Conservation (phyloP, 2,888 invertebrate species). For the Parascotia fuliginaria region DNA sequence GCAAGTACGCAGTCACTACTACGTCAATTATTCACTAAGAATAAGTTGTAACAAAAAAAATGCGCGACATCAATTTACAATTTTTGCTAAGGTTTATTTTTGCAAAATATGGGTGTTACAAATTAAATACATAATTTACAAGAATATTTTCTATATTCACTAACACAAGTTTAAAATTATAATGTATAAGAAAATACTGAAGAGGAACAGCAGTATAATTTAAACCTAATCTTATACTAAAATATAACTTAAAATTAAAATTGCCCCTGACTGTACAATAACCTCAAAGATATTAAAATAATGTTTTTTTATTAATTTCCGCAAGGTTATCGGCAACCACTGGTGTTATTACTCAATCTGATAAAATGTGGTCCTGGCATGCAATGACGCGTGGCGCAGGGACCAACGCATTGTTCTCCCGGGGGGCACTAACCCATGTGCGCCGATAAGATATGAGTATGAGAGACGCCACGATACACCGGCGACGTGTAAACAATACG, state of each 20-base stretch:
- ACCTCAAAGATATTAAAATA: background rate
- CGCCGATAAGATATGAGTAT: constrained; percentile 73
- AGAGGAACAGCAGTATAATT: no score
- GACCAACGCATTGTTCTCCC: constrained; percentile 84
- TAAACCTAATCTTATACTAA: no score
- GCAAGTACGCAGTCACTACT: constrained; percentile 34
- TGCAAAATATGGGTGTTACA: no score
- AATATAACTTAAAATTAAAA: background rate
- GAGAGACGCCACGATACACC: constrained; percentile 55
- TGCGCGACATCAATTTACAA: constrained; percentile 8
- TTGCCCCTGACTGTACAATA: background rate
- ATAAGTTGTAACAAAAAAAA: constrained; percentile 17
- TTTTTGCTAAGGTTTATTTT: background rate
- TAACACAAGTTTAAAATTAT: no score
- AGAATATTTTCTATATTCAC: no score
- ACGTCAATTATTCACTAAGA: constrained; percentile 23
- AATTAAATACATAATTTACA: no score
- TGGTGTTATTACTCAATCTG: constrained; percentile 25
- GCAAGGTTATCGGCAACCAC: constrained; percentile 23
- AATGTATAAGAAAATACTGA: no score
- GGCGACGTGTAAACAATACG: constrained; percentile 58
- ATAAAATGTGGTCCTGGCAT: constrained; percentile 30
- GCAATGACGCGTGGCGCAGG: constrained; percentile 43
- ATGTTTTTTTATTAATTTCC: constrained; percentile 4
- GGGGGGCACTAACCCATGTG: constrained; percentile 83